Evolutionary conservation across 2,888 invertebrate species (phyloP).

Genomic region (Philereme transversata): DNA sequence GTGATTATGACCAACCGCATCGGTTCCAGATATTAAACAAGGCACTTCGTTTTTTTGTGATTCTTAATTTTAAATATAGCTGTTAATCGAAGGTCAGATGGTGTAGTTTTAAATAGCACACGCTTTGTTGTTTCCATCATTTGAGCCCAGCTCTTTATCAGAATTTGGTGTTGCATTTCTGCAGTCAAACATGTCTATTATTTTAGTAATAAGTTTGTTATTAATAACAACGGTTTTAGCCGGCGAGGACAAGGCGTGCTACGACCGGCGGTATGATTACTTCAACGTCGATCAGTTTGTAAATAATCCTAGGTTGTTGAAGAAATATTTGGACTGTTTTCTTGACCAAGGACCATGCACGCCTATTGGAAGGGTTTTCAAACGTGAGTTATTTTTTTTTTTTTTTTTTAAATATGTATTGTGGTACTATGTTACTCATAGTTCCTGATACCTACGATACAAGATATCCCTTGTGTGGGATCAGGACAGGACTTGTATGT

Average conservation of each 20-base stretch:
- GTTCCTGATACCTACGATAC: no score
- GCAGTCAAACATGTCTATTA: conserved; percentile 33
- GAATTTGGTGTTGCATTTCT: conserved; percentile 31
- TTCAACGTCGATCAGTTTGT: conserved; percentile 88
- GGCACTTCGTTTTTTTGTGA: conserved; percentile 48
- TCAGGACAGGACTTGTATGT: no score
- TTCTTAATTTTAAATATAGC: conserved; percentile 41
- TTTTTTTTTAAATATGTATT: no score
- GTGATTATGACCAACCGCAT: conserved; percentile 18
- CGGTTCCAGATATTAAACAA: conserved; percentile 37
- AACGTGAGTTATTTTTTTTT: conserved; percentile 52
- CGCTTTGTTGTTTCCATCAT: conserved; percentile 50
- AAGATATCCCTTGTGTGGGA: no score
- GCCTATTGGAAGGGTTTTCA: conserved; percentile 64
- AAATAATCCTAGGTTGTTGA: conserved; percentile 85
- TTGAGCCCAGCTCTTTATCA: conserved; percentile 34
- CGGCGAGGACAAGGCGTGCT: conserved; percentile 54
- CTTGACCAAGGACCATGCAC: conserved; percentile 65
- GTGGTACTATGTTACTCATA: not conserved
- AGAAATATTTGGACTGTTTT: conserved; percentile 87
- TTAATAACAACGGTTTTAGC: conserved; percentile 34
- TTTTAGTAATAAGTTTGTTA: conserved; percentile 36
- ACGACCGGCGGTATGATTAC: conserved; percentile 83
- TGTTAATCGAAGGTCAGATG: conserved; percentile 54
- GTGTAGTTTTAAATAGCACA: conserved; percentile 59